These are phyloP conservation scores for Ganaspis brasiliensis DNA, from an alignment of 2,888 invertebrate species.

Conservation along the genomic window DNA sequence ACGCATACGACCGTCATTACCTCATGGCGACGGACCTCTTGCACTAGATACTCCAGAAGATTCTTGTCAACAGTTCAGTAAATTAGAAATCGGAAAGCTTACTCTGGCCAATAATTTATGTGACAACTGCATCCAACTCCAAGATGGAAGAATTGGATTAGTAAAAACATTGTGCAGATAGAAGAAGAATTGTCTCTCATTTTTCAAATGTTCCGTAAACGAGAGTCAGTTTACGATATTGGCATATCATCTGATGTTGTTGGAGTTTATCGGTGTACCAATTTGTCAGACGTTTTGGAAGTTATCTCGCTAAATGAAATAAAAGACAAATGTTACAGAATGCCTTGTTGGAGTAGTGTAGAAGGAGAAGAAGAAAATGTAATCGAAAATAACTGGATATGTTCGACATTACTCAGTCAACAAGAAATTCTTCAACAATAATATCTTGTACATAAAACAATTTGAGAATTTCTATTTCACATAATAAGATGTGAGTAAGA, in stretches of 20 bases:
- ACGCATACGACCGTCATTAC: background rate
- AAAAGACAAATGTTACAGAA: slow-evolving; percentile 36
- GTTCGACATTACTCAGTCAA: background rate
- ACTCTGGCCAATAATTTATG: slow-evolving; percentile 37
- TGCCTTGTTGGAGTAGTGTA: slow-evolving; percentile 44
- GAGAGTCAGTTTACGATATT: slow-evolving; percentile 11
- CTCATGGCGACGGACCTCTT: background rate
- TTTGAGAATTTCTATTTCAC: too few relatives aligned
- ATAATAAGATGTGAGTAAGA: too few relatives aligned
- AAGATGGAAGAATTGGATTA: background rate
- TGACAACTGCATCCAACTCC: slow-evolving; percentile 3
- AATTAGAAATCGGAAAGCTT: slow-evolving; percentile 32
- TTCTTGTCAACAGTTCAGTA: slow-evolving; percentile 18
- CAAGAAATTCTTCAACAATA: too few relatives aligned
- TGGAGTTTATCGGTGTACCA: slow-evolving; percentile 33
- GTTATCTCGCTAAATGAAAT: slow-evolving; percentile 7
- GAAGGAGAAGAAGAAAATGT: slow-evolving; percentile 43
- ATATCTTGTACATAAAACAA: too few relatives aligned
- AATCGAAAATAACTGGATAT: slow-evolving; percentile 41
- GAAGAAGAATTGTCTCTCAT: background rate
- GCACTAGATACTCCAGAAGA: background rate
- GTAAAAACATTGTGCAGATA: slow-evolving; percentile 32
- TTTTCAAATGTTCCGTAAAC: slow-evolving; percentile 12
- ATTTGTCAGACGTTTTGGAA: background rate
- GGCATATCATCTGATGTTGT: slow-evolving; percentile 8